Evolutionary conservation across 2,113 vertebrate genomes (phyloP).

Genomic region (Catharus minimus): DNA sequence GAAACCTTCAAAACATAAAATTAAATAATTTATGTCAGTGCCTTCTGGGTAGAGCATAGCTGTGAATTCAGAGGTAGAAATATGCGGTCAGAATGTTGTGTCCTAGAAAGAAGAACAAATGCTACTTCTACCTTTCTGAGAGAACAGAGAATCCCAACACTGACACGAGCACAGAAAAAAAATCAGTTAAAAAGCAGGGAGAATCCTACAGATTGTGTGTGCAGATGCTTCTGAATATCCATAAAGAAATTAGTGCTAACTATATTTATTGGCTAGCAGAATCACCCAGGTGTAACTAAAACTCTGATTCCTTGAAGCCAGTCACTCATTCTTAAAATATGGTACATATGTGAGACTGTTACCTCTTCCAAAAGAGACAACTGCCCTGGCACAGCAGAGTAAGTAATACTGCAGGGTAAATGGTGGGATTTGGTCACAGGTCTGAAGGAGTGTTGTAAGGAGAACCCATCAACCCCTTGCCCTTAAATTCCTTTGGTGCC

Average conservation of each 20-base stretch:
- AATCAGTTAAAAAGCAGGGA: neutral
- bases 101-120: neutral
- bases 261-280: neutral
- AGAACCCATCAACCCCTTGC: neutral
- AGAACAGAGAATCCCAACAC: neutral
- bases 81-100: neutral
- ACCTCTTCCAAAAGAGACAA: conserved; percentile 36
- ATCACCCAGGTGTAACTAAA: conserved; percentile 10
- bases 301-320: neutral
- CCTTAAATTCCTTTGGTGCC: conserved; percentile 36
- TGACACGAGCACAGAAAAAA: neutral
- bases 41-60: neutral
- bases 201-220: neutral
- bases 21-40: neutral
- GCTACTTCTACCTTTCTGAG: neutral
- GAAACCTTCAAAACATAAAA: neutral
- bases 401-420: conserved; percentile 9
- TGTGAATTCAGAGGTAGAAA: neutral
- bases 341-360: conserved; percentile 54
- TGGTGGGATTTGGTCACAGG: neutral
- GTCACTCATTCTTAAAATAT: conserved; percentile 49
- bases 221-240: neutral
- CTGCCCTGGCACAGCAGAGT: conserved; percentile 8
- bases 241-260: neutral
- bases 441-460: neutral